Conservation (phyloP, 2,888 invertebrate species). For the Callimorpha dominula region DNA sequence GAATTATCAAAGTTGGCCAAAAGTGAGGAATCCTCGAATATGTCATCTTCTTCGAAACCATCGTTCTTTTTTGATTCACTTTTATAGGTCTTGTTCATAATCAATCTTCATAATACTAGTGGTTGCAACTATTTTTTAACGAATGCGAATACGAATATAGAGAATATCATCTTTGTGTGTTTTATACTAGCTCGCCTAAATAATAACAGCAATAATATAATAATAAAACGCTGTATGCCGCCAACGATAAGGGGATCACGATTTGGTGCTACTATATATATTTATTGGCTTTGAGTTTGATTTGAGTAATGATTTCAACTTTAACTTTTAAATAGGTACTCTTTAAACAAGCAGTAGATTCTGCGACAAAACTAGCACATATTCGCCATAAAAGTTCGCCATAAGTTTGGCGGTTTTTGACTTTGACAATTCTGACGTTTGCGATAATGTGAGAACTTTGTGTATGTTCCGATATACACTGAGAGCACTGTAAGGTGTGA, state of each 20-base stretch:
- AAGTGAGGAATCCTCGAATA: slow-evolving; percentile 77
- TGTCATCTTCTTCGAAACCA: slow-evolving; percentile 71
- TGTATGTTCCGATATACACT: too few species aligned
- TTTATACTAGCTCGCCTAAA: too few species aligned
- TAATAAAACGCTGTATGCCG: neutral
- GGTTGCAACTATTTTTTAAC: neutral
- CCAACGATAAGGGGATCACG: neutral
- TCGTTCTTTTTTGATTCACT: slow-evolving; percentile 56
- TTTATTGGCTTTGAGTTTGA: too few species aligned
- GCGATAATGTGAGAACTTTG: too few species aligned
- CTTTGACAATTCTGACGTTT: slow-evolving; percentile 7
- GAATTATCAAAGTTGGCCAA: slow-evolving; percentile 74
- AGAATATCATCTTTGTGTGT: too few species aligned
- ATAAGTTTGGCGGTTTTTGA: slow-evolving; percentile 10
- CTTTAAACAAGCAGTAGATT: neutral
- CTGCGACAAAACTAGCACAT: neutral
- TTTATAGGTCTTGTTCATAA: slow-evolving; percentile 55
- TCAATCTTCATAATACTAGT: slow-evolving; percentile 32
- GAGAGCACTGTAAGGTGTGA: too few species aligned
- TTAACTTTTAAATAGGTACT: neutral
- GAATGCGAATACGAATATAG: too few species aligned
- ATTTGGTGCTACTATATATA: neutral
- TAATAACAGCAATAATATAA: neutral
- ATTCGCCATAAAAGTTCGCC: too few species aligned
- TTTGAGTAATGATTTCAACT: neutral